Base-by-base conservation (phyloP, 2,113 vertebrate genomes). In the Xenotilapia leptura region DNA sequence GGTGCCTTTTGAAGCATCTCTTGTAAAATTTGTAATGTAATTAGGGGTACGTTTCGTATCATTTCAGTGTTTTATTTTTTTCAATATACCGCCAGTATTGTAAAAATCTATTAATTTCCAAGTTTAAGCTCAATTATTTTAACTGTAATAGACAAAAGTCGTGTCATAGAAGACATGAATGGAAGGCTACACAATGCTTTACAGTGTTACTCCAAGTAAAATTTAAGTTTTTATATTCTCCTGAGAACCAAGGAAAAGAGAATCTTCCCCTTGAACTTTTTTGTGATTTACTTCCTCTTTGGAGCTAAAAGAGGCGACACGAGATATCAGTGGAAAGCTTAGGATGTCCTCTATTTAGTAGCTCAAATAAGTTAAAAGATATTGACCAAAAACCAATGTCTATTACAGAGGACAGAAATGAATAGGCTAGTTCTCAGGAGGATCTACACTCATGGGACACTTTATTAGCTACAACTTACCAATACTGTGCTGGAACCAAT, bases 1-100 rank as follows among this genome's bases (percentile, higher is more conserved):
- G 15, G 26, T 51, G 45, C 17, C 6, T 49, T 51, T n/a, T 13
- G 4, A 51, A 77, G 26, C 73, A 38, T 68, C 11, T 68, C 33
- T 13, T 38, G 33, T 38, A 0, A 5, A 38, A 68, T 38, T 38
- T 68, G 4, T 38, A 38, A 38, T 40, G 62, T 21, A 38, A 13
- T 68, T 68, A 8, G 1, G 19, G 11, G 4, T 38, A 1, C 3
- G 0, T 68, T 68, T 68, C 0, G 6, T 38, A 65, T 65, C 33
- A 65, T 38, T 21, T 68, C 19, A 21, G 0, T 21, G 33, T 21
- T 38, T 12, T 0, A 2, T 2, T 38, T 65, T 38, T 62, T 68
- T 13, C 10, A 13, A n/a, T 21, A 73, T 26, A 42, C 8, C 0
- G 5, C 38, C 65, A 70, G 38, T 15, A 73, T 26, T 45, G 8